Evolutionary conservation across 2,113 vertebrate genomes (phyloP).

Genomic region (Prionailurus bengalensis): DNA sequence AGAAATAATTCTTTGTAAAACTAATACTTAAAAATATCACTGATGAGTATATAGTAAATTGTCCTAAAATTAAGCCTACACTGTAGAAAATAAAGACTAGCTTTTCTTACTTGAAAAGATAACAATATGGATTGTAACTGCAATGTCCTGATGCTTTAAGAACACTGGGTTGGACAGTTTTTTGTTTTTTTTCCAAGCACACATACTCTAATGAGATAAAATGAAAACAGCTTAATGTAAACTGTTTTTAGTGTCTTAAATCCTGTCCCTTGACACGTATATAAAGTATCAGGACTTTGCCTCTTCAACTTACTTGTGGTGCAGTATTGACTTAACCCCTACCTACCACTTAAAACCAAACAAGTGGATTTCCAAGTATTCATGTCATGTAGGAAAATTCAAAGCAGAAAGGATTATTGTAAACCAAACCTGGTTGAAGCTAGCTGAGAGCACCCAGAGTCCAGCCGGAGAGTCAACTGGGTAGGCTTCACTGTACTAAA

Average conservation of each 20-base stretch:
- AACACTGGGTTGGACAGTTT: slow-evolving; percentile 78
- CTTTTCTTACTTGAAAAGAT: slow-evolving; percentile 79
- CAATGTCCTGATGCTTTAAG: slow-evolving; percentile 64
- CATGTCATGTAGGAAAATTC: slow-evolving; percentile 80
- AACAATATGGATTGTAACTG: slow-evolving; percentile 68
- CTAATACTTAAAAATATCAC: slow-evolving; percentile 80
- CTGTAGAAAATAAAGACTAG: slow-evolving; percentile 79
- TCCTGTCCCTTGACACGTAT: slow-evolving; percentile 57
- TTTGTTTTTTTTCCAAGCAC: slow-evolving; percentile 75
- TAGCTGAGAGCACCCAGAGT: slow-evolving; percentile 83
- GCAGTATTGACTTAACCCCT: slow-evolving; percentile 74
- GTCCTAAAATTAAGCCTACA: slow-evolving; percentile 78
- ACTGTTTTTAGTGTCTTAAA: slow-evolving; percentile 82
- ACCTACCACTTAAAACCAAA: slow-evolving; percentile 82
- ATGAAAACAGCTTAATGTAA: slow-evolving; percentile 85
- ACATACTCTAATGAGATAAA: slow-evolving; percentile 81
- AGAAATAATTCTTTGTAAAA: slow-evolving; percentile 78
- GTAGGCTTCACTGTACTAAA: slow-evolving; percentile 69
- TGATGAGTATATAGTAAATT: slow-evolving; percentile 65
- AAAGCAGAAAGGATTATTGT: slow-evolving; percentile 82
- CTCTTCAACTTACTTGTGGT: slow-evolving; percentile 77
- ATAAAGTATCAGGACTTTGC: slow-evolving; percentile 70
- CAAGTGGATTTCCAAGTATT: slow-evolving; percentile 80
- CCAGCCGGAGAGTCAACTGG: slow-evolving; percentile 69
- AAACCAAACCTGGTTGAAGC: slow-evolving; percentile 79